Evolutionary conservation across 2,888 invertebrate genomes (phyloP).

Genomic region (Acrobasis suavella): DNA sequence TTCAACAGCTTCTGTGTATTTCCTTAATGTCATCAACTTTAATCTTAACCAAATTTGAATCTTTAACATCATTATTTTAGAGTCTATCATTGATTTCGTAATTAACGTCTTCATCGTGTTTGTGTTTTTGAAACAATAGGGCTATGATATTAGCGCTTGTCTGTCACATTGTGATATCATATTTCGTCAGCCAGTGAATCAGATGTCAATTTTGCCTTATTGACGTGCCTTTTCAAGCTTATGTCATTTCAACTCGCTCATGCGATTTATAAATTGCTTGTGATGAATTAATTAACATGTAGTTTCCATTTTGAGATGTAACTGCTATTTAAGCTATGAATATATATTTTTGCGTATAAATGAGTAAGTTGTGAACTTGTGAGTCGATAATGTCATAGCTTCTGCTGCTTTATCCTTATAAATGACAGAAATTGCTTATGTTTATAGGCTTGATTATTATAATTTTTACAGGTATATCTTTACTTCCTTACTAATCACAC

Average conservation of each 20-base stretch:
- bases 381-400: conserved; percentile 15
- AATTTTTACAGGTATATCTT: no score
- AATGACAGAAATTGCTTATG: neutral
- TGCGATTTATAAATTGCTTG: conserved; percentile 9
- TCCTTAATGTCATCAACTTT: neutral
- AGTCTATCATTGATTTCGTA: neutral
- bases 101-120: neutral
- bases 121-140: conserved; percentile 3
- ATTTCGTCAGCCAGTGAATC: conserved; percentile 21
- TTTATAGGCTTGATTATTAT: no score
- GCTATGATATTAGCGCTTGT: conserved; percentile 21
- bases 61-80: neutral
- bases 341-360: conserved; percentile 26
- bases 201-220: conserved; percentile 32
- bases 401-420: conserved; percentile 5
- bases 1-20: conserved; percentile 24
- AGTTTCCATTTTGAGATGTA: conserved; percentile 32
- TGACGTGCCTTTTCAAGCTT: conserved; percentile 27
- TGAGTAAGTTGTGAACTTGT: conserved; percentile 7
- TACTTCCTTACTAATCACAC: no score
- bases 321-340: conserved; percentile 21
- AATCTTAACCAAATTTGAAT: conserved; percentile 8
- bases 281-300: conserved; percentile 38
- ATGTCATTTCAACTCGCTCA: conserved; percentile 24
- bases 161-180: conserved; percentile 17